Conservation (phyloP, 2,797 vertebrate species). For the Smutsia gigantea region DNA sequence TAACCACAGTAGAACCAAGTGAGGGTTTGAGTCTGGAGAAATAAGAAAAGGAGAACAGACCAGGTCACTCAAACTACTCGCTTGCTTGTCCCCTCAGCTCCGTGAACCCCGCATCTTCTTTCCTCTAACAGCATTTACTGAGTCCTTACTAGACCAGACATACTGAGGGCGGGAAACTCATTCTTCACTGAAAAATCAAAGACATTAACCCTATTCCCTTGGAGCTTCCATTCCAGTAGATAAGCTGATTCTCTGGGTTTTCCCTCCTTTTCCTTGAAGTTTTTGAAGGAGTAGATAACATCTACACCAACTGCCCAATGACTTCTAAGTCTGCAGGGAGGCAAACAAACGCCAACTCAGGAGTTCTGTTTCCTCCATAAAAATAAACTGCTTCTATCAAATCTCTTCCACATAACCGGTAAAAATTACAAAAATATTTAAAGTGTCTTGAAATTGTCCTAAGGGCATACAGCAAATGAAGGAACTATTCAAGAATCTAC, state of each 20-base stretch:
- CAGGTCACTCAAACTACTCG: neutral
- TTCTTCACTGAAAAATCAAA: neutral
- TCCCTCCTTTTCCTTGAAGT: neutral
- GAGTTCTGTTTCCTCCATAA: neutral
- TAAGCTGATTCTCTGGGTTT: neutral
- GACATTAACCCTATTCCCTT: neutral
- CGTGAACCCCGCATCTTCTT: neutral
- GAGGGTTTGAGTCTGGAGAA: neutral
- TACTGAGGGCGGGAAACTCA: neutral
- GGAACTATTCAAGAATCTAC: neutral
- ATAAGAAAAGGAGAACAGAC: neutral
- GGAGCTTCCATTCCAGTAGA: neutral
- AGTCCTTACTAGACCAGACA: neutral
- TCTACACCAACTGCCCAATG: neutral
- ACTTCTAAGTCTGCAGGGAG: neutral
- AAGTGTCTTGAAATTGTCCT: neutral
- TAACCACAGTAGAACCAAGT: neutral
- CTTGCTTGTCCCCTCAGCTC: neutral
- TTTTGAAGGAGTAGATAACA: neutral
- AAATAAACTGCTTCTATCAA: neutral
- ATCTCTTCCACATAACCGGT: neutral
- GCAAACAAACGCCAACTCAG: neutral
- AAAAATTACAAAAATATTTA: conserved; percentile 9
- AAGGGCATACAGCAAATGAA: neutral
- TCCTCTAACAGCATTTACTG: neutral